Conservation (phyloP, 2,113 vertebrate species). For the Campylomormyrus numenius region DNA sequence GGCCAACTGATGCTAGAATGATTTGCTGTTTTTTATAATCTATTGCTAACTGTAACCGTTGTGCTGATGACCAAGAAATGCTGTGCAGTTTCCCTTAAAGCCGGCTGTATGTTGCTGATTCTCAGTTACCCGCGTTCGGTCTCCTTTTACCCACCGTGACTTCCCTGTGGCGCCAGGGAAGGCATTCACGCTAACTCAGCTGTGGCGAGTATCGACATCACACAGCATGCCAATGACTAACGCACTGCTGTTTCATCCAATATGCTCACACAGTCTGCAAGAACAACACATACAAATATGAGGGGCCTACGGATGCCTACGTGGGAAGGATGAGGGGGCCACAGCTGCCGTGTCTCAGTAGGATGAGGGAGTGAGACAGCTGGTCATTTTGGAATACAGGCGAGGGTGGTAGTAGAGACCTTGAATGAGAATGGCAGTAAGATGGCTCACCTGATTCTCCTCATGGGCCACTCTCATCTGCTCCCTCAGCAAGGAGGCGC, state of each 20-base stretch:
- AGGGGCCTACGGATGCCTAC: not conserved
- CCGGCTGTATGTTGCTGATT: not conserved
- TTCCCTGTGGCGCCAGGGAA: not conserved
- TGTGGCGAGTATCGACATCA: not conserved
- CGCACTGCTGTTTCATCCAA: not conserved
- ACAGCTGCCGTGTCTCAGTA: not conserved
- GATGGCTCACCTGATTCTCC: conserved; percentile 75
- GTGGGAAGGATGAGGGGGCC: not conserved
- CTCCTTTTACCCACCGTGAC: not conserved
- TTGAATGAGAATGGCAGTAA: not conserved
- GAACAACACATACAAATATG: not conserved
- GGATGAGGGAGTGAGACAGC: not conserved
- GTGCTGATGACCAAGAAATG: not conserved
- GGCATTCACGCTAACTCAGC: not conserved
- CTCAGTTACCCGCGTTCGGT: not conserved
- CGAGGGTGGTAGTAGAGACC: not conserved
- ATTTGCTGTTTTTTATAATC: not conserved
- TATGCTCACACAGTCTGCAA: not conserved
- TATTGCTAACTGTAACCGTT: not conserved
- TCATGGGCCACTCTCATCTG: conserved; percentile 82
- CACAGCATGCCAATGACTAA: not conserved
- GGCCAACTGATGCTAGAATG: not conserved
- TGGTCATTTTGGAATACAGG: not conserved
- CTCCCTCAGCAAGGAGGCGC: conserved; percentile 79
- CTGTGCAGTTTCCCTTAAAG: not conserved